Percentiles rank a stretch among this genome's conserved stretches.
phyloP scores from a whole-genome alignment of 2,888 invertebrate species.

The Nemoura dubitans region DNA sequence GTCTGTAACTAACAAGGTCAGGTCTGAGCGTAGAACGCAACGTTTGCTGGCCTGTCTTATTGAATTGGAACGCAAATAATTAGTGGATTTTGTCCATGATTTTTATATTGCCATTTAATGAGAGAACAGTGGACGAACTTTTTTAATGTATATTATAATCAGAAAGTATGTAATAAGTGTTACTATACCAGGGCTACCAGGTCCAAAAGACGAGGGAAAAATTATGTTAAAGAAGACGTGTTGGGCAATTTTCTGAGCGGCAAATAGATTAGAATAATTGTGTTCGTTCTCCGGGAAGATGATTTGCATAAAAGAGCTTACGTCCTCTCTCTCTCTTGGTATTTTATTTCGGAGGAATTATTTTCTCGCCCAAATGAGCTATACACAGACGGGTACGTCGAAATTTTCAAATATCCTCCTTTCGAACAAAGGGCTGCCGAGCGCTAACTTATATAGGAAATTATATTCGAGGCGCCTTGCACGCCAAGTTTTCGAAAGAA shows the following conservation, averaged over 20 bases:
- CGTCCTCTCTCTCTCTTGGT: neutral
- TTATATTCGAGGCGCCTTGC: neutral
- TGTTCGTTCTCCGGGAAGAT: slow-evolving; percentile 13
- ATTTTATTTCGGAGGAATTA: slow-evolving; percentile 29
- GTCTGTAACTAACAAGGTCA: neutral
- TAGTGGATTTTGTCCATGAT: too few relatives aligned
- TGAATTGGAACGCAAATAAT: too few relatives aligned
- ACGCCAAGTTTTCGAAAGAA: neutral
- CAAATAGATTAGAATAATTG: slow-evolving; percentile 30
- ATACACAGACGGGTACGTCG: slow-evolving; percentile 20
- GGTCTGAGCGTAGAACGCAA: neutral
- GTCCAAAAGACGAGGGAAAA: neutral
- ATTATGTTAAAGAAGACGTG: neutral
- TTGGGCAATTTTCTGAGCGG: neutral
- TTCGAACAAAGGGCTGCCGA: neutral
- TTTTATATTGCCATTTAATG: neutral
- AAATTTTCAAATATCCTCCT: slow-evolving; percentile 21
- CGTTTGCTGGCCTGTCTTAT: neutral
- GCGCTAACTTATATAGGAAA: neutral
- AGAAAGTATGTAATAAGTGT: neutral
- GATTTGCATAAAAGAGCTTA: slow-evolving; percentile 35
- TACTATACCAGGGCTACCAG: neutral
- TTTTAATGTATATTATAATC: neutral
- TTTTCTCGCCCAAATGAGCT: slow-evolving; percentile 5
- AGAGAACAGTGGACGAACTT: neutral